Base-by-base conservation (phyloP, 2,888 invertebrate species). In the Heteromurus nitidus region DNA sequence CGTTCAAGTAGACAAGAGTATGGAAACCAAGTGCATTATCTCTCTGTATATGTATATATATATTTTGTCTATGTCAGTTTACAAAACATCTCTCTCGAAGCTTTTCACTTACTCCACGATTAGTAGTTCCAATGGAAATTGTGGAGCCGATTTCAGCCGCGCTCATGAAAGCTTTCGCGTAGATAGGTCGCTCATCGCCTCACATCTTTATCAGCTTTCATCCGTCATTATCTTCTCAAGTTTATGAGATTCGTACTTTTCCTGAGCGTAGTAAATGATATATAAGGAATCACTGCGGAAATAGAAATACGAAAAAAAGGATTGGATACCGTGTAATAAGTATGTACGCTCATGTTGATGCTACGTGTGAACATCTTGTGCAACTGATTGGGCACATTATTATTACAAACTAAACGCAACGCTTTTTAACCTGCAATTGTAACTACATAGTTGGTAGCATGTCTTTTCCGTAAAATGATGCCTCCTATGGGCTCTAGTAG, bases 141-240 rank as follows among this genome's bases (percentile, higher is more conserved):
- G 47, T 11, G n/a, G 47, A 47, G 47, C 47, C n/a, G 47, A 47
- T 55, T 55, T 26, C 44, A 44, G 65, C 9, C 28, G 50, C 26
- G 26, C 7, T 16, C 9, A 70, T 20, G 20, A 70, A 50, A 13
- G 18, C 30, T 55, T 26, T 18, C 18, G 22, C 3, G 22, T 1
- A 16, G 67, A 67, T 47, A 67, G 42, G 22, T 47, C 24, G 47
- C 44, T 67, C 64, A 65, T 75, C 55, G 47, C 53, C 26, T 44
- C 18, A 16, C 67, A 75, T 62, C 75, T 74, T 69, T 64, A 74
- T 72, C 72, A 76, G 76, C 70, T 72, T 64, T 76, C 82, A 82
- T 30, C 70, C 75, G 70, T 75, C 76, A 82, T 82, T 76, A 79
- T 82, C 82, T 44, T 82, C 69, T 79, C 76, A 64, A 79, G 73